Base-by-base conservation (phyloP, 2,888 invertebrate genomes). In the Hyposoter dolosus region DNA sequence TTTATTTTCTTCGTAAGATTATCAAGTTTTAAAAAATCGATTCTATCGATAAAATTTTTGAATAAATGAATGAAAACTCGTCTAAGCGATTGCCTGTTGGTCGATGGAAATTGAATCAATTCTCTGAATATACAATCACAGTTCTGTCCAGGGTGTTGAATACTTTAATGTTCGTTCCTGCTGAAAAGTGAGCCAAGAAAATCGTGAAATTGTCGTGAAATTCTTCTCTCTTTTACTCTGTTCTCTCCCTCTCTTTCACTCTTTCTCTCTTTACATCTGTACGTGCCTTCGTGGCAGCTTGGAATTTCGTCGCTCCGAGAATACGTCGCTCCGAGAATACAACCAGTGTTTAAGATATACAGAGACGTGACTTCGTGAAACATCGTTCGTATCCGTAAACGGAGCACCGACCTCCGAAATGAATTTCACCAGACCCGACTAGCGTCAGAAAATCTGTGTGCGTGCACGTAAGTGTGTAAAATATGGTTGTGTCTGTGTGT, bases 371-470 rank as follows among this genome's bases (percentile, higher is more conserved):
- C 85, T 83, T 85, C 87, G 87, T 83, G 83, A 87, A 83, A 83
- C 65, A 78, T 87, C 85, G 85, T 81, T 65, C 77, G 83, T 71
- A 83, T 78, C 56, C 85, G 87, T 85, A 77, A 80, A 76, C 85
- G 83, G 85, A 72, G 83, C 85, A 83, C 66, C 85, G 83, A 85
- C 76, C 85, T 68, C 83, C 72, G 80, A 85, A 85, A 85, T 75
- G 85, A 85, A 75, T 83, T 85, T 83, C 77, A 81, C 81, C 71
- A 53, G 74, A 50, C 60, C 40, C 60, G 23, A 35, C 32, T 28
- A 47, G n/a, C 75, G 45, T 47, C 19, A 28, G 47, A 60, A 45
- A 28, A 9, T 12, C 69, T n/a, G 35, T 10, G 9, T 40, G 69
- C 15, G 40, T n/a, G 28, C 28, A 15, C 17, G 12, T 15, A 3